Conservation (phyloP, 2,797 vertebrate genomes). For the Tiaroga cobitis region DNA sequence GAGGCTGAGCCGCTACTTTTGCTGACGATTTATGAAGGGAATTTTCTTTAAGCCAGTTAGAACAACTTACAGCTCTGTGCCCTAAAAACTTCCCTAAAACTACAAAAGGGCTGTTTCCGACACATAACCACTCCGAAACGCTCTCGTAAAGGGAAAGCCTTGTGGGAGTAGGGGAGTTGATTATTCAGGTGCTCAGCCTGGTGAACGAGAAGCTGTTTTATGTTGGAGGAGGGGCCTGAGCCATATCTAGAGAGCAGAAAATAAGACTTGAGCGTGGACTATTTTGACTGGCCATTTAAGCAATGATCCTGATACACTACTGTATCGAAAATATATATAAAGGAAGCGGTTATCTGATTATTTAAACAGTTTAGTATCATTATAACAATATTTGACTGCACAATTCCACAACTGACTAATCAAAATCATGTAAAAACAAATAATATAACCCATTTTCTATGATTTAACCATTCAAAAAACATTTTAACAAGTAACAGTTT, state of each 20-base stretch:
- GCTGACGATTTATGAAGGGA: slow-evolving; percentile 27
- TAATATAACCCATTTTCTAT: background rate
- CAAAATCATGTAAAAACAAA: background rate
- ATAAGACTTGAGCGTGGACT: background rate
- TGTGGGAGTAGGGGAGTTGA: background rate
- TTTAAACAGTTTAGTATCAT: background rate
- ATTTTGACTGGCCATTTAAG: background rate
- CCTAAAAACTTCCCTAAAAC: slow-evolving; percentile 11
- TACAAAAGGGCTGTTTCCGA: slow-evolving; percentile 17
- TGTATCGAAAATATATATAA: background rate
- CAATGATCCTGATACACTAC: background rate
- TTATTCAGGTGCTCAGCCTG: background rate
- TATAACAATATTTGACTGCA: background rate
- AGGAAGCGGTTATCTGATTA: background rate
- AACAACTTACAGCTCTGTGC: background rate
- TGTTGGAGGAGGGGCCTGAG: too few species aligned
- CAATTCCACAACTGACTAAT: background rate
- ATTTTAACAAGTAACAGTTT: too few species aligned
- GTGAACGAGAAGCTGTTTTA: background rate
- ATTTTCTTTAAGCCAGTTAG: slow-evolving; percentile 33
- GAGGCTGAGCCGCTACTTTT: slow-evolving; percentile 1
- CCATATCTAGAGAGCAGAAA: background rate
- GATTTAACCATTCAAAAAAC: too few species aligned
- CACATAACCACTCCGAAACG: background rate
- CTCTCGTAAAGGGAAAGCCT: background rate